Conservation (phyloP, 2,888 invertebrate species). For the Eilema depressum region DNA sequence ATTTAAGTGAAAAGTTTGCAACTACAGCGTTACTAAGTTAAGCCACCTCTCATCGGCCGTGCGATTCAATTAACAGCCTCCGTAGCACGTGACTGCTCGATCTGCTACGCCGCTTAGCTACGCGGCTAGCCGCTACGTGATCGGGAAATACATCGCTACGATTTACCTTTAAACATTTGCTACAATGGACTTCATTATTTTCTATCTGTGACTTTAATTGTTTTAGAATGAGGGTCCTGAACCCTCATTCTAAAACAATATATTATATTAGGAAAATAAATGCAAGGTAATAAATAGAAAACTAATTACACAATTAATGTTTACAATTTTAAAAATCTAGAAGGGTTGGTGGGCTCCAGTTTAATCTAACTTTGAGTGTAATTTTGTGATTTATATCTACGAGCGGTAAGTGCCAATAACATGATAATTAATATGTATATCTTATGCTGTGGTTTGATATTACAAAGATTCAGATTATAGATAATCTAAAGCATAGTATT, state of each 20-base stretch:
- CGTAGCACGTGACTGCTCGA: slow-evolving; percentile 65
- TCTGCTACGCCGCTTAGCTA: slow-evolving; percentile 55
- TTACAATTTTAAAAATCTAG: too few relatives aligned
- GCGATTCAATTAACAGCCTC: slow-evolving; percentile 71
- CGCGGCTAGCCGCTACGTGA: slow-evolving; percentile 58
- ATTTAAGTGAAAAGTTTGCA: slow-evolving; percentile 57
- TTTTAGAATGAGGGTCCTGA: slow-evolving; percentile 9
- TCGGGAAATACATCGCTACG: slow-evolving; percentile 37
- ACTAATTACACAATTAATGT: too few relatives aligned
- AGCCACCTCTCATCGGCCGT: slow-evolving; percentile 65
- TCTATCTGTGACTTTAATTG: background rate
- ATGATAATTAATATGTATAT: too few relatives aligned
- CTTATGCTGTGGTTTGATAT: too few relatives aligned
- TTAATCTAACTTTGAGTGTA: too few relatives aligned
- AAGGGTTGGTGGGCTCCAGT: too few relatives aligned
- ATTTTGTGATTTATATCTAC: too few relatives aligned
- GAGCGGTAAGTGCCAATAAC: too few relatives aligned
- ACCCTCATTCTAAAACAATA: too few relatives aligned
- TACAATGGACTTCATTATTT: slow-evolving; percentile 28
- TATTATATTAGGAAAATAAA: background rate
- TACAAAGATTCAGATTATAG: too few relatives aligned
- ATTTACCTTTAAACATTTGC: slow-evolving; percentile 43
- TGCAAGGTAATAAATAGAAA: background rate
- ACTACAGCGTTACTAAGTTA: slow-evolving; percentile 53
- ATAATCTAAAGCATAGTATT: too few relatives aligned